Conservation (phyloP, 1,140 invertebrate species). For the Drosophila bocki region DNA sequence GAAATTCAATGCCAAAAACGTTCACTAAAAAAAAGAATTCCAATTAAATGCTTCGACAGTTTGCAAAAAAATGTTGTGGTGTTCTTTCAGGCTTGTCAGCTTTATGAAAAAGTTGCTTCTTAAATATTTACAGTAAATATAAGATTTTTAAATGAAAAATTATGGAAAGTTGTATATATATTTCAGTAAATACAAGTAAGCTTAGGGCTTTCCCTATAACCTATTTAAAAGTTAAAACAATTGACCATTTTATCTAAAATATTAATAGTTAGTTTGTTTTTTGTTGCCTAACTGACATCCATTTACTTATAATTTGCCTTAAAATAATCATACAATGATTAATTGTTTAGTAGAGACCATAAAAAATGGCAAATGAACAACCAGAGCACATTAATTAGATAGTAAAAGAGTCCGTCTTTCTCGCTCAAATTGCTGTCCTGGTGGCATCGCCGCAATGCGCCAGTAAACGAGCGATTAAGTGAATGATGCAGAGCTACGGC, state of each 20-base stretch:
- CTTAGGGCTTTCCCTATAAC: no score
- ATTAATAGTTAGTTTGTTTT: background rate
- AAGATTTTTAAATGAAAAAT: background rate
- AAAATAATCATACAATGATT: conserved; percentile 14
- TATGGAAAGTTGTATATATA: background rate
- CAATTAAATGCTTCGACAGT: conserved; percentile 27
- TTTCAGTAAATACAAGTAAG: background rate
- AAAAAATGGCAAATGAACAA: conserved; percentile 57
- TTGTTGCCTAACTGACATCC: background rate
- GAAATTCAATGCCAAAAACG: conserved; percentile 36
- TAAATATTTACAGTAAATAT: background rate
- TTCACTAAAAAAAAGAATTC: conserved; percentile 2
- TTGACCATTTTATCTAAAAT: background rate
- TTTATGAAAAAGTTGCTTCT: background rate
- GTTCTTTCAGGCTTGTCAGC: background rate
- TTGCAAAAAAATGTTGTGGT: background rate
- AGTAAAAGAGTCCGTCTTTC: conserved; percentile 31
- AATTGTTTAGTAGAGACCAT: conserved; percentile 17
- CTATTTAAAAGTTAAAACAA: background rate
- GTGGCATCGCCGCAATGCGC: conserved; percentile 34
- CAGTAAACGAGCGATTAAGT: conserved; percentile 74
- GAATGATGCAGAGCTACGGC: conserved; percentile 72
- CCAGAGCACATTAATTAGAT: conserved; percentile 61
- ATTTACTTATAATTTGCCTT: background rate
- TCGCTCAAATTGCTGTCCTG: conserved; percentile 3